Evolutionary conservation across 2,113 vertebrate genomes (phyloP).

Genomic region (Fregata magnificens): DNA sequence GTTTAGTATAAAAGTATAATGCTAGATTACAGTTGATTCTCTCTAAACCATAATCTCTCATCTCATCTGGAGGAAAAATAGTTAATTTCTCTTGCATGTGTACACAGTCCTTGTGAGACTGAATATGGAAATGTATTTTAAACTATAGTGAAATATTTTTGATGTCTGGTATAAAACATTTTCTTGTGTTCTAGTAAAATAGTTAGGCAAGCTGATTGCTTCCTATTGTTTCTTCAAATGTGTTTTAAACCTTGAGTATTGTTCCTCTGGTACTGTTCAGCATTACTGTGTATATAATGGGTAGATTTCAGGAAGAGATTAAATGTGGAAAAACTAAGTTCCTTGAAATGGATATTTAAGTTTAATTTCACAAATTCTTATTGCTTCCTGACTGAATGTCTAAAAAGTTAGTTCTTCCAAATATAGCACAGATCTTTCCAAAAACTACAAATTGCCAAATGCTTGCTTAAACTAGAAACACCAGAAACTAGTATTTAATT

Average conservation of each 20-base stretch:
- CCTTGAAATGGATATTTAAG: not conserved
- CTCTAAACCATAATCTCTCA: not conserved
- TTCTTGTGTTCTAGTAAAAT: not conserved
- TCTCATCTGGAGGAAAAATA: not conserved
- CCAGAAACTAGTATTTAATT: not conserved
- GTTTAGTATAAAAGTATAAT: not conserved
- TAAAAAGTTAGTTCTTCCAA: not conserved
- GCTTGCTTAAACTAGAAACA: not conserved
- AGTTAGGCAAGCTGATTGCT: not conserved
- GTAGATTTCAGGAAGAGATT: not conserved
- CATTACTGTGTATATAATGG: not conserved
- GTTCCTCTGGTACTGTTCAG: not conserved
- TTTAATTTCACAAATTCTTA: not conserved
- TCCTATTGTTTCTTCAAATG: not conserved
- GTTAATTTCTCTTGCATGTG: not conserved
- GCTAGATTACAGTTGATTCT: not conserved
- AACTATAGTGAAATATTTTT: not conserved
- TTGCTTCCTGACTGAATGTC: not conserved
- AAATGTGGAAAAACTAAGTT: not conserved
- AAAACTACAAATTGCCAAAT: not conserved
- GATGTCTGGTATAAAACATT: not conserved
- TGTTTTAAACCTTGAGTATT: not conserved
- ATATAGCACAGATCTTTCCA: not conserved
- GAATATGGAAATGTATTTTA: not conserved
- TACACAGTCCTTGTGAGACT: not conserved